Percentiles rank a stretch among this genome's conserved stretches.
Evolutionary conservation across 2,797 vertebrate genomes (phyloP).

Genomic region (Hylomyscus alleni): DNA sequence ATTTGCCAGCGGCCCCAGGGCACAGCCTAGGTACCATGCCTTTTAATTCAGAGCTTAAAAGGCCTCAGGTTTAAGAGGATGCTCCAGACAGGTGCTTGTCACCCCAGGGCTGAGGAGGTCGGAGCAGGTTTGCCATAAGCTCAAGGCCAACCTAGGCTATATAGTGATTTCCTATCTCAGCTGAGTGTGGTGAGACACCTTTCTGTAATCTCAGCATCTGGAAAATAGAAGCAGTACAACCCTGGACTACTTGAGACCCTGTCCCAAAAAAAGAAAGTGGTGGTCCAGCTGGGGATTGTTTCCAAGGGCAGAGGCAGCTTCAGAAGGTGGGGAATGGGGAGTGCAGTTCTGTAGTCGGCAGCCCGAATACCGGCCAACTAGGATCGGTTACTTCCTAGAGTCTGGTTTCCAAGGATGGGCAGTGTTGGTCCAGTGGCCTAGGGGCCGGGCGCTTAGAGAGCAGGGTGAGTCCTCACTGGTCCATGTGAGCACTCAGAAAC

Average conservation of each 20-base stretch:
- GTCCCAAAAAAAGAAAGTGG: neutral
- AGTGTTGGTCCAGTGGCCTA: neutral
- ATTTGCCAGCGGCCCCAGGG: fast-evolving
- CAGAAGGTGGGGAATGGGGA: neutral
- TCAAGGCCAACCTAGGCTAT: neutral
- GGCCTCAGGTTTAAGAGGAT: neutral
- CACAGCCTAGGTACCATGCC: fast-evolving
- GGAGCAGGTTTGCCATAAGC: neutral
- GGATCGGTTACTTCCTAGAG: neutral
- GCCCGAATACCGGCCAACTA: neutral
- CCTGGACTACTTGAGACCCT: neutral
- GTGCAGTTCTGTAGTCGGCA: fast-evolving
- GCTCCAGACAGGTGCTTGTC: neutral
- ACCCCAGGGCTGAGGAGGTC: neutral
- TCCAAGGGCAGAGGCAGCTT: neutral
- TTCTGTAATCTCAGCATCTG: neutral
- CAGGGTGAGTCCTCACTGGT: neutral
- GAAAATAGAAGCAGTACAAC: neutral
- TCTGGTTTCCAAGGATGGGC: neutral
- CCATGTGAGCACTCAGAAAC: neutral
- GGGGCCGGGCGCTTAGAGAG: neutral
- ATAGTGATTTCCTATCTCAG: neutral
- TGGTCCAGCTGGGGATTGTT: neutral
- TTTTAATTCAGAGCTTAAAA: neutral
- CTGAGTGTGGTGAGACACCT: neutral